Evolutionary conservation across 92 coral and sea anemone species (phyloP).

Genomic region (Epizoanthus scotinus): DNA sequence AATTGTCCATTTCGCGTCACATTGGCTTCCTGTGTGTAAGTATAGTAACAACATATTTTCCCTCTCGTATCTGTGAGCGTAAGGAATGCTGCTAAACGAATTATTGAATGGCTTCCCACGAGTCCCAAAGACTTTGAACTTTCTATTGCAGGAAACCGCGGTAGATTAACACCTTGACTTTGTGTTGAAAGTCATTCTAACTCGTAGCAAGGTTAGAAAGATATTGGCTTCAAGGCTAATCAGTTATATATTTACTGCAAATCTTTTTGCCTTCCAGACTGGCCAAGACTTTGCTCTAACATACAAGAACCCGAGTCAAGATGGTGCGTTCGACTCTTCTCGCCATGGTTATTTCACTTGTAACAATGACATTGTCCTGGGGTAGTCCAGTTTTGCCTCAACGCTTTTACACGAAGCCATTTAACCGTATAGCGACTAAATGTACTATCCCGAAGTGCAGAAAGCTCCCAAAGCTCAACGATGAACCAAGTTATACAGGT

Average conservation of each 20-base stretch:
- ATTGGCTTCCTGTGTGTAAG: constrained; percentile 5
- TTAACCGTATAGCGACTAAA: background rate
- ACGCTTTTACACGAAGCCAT: background rate
- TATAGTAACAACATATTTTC: constrained; percentile 17
- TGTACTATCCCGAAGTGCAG: constrained; percentile 2
- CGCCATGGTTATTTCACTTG: constrained; percentile 4
- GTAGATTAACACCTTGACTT: constrained; percentile 32
- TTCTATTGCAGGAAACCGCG: constrained; percentile 11
- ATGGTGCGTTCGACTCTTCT: constrained; percentile 26
- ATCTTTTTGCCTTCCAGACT: constrained; percentile 20
- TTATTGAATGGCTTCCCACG: constrained; percentile 13
- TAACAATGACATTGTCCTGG: constrained; percentile 9
- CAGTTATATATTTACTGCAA: constrained; percentile 24
- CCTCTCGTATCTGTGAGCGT: background rate
- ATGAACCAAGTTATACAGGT: constrained; percentile 18
- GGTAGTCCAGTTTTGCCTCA: background rate
- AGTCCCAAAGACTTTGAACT: background rate
- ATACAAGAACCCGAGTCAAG: background rate
- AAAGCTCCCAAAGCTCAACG: constrained; percentile 1
- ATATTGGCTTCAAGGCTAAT: constrained; percentile 34
- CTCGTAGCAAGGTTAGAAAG: constrained; percentile 9
- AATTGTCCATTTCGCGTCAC: constrained; percentile 17
- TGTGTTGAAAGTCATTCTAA: constrained; percentile 12
- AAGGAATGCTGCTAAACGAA: background rate
- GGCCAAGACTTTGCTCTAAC: constrained; percentile 1